These are phyloP conservation scores for Triplophysa bombifrons DNA, from an alignment of 2,797 vertebrate genomes.

Conservation along the genomic window DNA sequence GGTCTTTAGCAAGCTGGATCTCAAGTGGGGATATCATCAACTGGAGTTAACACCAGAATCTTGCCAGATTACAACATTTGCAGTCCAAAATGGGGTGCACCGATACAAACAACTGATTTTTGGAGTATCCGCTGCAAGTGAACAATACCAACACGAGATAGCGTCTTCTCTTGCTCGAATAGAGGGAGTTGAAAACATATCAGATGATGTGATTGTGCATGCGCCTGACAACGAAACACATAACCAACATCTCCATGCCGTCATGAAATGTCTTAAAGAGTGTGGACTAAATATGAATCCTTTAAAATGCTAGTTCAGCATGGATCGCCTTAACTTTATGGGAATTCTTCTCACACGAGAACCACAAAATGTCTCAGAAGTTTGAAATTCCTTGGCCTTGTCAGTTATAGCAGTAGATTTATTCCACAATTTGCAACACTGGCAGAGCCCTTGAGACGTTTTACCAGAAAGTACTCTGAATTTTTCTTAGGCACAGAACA, in stretches of 20 bases:
- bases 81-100: slow-evolving; percentile 43
- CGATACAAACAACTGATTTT: slow-evolving; percentile 48
- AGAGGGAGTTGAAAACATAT: slow-evolving; percentile 30
- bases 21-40: slow-evolving; percentile 48
- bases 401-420: not conserved
- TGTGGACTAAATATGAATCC: too few species aligned
- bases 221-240: too few species aligned
- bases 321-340: too few species aligned
- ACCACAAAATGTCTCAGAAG: slow-evolving; percentile 20
- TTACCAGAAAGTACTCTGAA: too few species aligned
- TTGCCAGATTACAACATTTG: slow-evolving; percentile 43
- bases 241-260: too few species aligned
- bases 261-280: too few species aligned
- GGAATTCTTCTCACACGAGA: too few species aligned
- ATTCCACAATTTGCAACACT: too few species aligned
- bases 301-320: too few species aligned
- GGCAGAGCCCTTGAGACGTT: too few species aligned
- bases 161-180: slow-evolving; percentile 25
- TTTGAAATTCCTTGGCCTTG: slow-evolving; percentile 39
- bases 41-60: slow-evolving; percentile 30
- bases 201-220: slow-evolving; percentile 1
- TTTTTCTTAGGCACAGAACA: too few species aligned
- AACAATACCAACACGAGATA: slow-evolving; percentile 50
- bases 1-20: too few species aligned
- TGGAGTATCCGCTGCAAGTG: slow-evolving; percentile 46